Conservation (phyloP, 2,888 invertebrate genomes). For the Zaprionus bogoriensis region DNA sequence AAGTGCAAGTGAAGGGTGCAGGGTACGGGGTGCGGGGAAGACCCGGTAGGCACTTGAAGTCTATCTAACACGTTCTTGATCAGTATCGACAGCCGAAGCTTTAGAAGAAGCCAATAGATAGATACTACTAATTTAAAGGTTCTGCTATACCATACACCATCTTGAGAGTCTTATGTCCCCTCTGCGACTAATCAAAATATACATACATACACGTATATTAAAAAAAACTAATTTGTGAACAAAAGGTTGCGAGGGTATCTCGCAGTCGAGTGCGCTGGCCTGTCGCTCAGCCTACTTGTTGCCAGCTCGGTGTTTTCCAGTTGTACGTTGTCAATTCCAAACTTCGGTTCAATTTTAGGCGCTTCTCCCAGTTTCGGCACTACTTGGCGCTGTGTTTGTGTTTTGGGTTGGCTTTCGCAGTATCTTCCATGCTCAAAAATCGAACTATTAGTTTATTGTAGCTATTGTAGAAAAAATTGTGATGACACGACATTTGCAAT, state of each 20-base stretch:
- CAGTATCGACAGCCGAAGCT: background rate
- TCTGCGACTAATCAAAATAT: no score
- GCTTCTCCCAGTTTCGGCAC: slow-evolving; percentile 64
- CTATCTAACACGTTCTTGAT: background rate
- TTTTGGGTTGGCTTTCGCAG: slow-evolving; percentile 18
- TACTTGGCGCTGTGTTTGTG: slow-evolving; percentile 16
- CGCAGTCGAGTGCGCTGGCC: background rate
- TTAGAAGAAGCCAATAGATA: no score
- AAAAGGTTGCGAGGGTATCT: background rate
- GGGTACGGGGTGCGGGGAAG: background rate
- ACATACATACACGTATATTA: no score
- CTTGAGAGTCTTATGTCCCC: no score
- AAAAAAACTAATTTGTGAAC: background rate
- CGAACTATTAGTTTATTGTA: slow-evolving; percentile 79
- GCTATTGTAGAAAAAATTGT: slow-evolving; percentile 54
- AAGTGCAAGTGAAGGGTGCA: background rate
- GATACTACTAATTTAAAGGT: no score
- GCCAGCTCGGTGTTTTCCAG: slow-evolving; percentile 1
- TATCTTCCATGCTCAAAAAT: slow-evolving; percentile 47
- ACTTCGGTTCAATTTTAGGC: slow-evolving; percentile 50
- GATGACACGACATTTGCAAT: slow-evolving; percentile 58
- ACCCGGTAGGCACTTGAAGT: background rate
- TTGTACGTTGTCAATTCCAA: slow-evolving; percentile 15
- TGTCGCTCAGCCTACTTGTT: background rate
- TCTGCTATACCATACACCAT: no score